A percentile compares a stretch with the other conserved stretches of the same genome.
Conservation (phyloP, 2,113 vertebrate species). For the Speoplatyrhinus poulsoni region DNA sequence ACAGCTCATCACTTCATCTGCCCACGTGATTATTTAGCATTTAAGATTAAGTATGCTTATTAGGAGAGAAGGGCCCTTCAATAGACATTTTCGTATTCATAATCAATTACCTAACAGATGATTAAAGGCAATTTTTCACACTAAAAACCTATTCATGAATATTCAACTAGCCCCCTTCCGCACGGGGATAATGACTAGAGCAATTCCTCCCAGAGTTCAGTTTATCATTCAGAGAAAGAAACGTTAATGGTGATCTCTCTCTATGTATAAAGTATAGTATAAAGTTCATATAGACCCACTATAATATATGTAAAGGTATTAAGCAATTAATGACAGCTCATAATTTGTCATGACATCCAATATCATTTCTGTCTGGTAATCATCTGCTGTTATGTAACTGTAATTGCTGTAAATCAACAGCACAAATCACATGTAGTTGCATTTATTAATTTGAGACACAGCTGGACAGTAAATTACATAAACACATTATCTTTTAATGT, state of each 20-base stretch:
- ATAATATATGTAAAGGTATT: no score
- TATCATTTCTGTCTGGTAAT: neutral
- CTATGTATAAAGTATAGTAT: no score
- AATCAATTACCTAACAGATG: neutral
- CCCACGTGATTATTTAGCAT: neutral
- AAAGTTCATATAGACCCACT: no score
- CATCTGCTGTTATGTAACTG: neutral
- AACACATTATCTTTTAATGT: conserved; percentile 40
- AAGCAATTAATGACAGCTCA: neutral
- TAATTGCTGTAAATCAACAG: neutral
- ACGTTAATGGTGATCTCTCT: no score
- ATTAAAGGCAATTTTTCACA: neutral
- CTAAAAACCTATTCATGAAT: neutral
- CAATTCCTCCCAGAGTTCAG: no score
- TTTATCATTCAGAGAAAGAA: no score
- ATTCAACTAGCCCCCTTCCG: no score
- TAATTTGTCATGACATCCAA: neutral
- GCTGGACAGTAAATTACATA: conserved; percentile 38
- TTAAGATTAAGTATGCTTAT: neutral
- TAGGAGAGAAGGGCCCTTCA: neutral
- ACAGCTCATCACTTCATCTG: neutral
- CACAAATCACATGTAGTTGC: conserved; percentile 18
- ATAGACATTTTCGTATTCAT: neutral
- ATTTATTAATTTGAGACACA: conserved; percentile 45
- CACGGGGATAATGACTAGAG: no score